These are phyloP conservation scores for Tokudaia tokunoshimensis DNA, from an alignment of 2,797 vertebrate species.

Conservation along the genomic window DNA sequence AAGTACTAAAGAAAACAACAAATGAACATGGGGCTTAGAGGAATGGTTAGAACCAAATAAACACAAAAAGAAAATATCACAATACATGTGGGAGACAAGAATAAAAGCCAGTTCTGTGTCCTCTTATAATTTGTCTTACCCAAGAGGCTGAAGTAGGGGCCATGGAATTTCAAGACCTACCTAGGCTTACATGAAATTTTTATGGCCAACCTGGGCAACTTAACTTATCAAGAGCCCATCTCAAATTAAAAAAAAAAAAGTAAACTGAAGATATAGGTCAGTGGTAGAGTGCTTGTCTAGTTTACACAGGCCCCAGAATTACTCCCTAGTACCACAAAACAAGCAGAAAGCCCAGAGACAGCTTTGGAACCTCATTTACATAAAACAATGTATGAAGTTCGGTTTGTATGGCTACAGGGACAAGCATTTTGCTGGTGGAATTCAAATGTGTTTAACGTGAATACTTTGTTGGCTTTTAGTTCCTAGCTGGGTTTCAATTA, in stretches of 20 bases:
- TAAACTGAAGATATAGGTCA: background rate
- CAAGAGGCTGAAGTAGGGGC: background rate
- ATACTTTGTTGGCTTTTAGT: slow-evolving; percentile 1
- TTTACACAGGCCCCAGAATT: background rate
- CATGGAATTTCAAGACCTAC: background rate
- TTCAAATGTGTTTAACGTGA: slow-evolving; percentile 13
- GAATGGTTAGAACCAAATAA: slow-evolving; percentile 8
- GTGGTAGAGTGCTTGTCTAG: background rate
- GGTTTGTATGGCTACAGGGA: background rate
- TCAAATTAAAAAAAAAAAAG: background rate
- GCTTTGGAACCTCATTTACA: background rate
- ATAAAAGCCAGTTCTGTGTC: background rate
- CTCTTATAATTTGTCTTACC: background rate
- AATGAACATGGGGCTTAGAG: background rate
- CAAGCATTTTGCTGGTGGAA: background rate
- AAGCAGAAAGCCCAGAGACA: background rate
- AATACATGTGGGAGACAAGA: background rate
- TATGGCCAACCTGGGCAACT: background rate
- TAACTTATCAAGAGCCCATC: background rate
- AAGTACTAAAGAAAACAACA: background rate
- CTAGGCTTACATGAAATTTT: background rate
- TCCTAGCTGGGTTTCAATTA: background rate
- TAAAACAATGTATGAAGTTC: background rate
- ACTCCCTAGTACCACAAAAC: background rate
- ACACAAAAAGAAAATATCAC: slow-evolving; percentile 1